phyloP scores from a whole-genome alignment of 2,797 vertebrate genomes.

The Acropternis orthonyx region DNA sequence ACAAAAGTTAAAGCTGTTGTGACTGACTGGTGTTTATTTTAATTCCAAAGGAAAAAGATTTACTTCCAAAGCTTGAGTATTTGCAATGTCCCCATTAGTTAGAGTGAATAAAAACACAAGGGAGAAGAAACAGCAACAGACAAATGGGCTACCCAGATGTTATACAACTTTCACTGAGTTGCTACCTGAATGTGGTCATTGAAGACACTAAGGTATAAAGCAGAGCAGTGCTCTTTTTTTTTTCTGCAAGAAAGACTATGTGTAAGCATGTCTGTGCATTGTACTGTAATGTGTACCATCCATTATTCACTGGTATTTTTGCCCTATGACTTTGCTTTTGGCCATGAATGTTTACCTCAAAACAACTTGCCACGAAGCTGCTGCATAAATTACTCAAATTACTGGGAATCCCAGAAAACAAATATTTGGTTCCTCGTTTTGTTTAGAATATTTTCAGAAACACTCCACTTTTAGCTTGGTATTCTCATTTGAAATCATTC shows the following conservation, averaged over 20 bases:
- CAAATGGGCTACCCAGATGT: background rate
- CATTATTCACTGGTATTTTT: background rate
- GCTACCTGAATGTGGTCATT: background rate
- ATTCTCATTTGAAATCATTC: constrained; percentile 6
- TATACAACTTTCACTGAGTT: background rate
- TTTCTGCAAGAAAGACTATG: background rate
- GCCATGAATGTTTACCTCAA: background rate
- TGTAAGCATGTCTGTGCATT: background rate
- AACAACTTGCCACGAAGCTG: background rate
- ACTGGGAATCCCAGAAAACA: background rate
- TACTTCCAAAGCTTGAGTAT: background rate
- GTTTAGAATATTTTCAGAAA: background rate
- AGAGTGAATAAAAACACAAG: background rate
- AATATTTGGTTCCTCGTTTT: background rate
- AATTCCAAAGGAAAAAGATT: background rate
- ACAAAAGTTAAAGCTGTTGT: background rate
- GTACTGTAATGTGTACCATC: background rate
- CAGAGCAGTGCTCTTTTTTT: background rate
- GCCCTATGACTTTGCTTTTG: background rate
- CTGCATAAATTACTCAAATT: background rate
- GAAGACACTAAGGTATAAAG: background rate
- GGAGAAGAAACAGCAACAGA: background rate
- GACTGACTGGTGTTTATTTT: background rate
- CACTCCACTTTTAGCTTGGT: background rate
- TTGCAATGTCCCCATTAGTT: background rate